Base-by-base conservation (phyloP, 2,797 vertebrate genomes). In the Coregonus ussuriensis region DNA sequence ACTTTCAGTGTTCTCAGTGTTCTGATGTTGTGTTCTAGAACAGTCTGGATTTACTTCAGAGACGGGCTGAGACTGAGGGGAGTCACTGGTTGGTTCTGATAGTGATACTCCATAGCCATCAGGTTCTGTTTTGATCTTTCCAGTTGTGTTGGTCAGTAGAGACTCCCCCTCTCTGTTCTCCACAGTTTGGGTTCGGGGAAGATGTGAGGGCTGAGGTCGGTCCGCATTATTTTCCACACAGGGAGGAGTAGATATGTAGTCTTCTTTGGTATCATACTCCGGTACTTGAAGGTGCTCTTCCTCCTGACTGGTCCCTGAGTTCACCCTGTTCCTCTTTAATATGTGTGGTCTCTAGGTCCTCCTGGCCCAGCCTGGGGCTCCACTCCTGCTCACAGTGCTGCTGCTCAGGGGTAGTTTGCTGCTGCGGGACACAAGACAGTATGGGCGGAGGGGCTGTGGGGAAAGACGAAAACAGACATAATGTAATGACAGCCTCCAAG, bases 41-140 rank as follows among this genome's bases (percentile, higher is more conserved):
- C 59, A 71, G 33, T 29, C 31, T 37, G 67, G 21, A 68, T 25
- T 62, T 21, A 70, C 29, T 14, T 14, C 4, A 65, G 31, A 16
- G 21, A 66, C 3, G 33, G 72, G 62, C 25, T 67, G 73, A 3
- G 62, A 18, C 25, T 59, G 70, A 52, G 51, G 68, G 1, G 69
- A 25, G 54, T 59, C n/a, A 73, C 6, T 35, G 4, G 71, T 14
- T 11, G 62, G 15, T 13, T 76, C 47, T 15, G 77, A 51, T 54
- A 14, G 7, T 15, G 74, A 35, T 65, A 29, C 4, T 56, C 13
- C 62, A 11, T 37, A 74, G 70, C 51, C 74, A 25, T 54, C 53
- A 16, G 65, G 62, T 56, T 82, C 81, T 14, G 65, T 35, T 21
- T 82, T 82, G 59, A 82, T 52, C 29, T 52, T 73, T 33, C 11